Conservation (phyloP, 2,888 invertebrate genomes). For the Chironomus riparius region DNA sequence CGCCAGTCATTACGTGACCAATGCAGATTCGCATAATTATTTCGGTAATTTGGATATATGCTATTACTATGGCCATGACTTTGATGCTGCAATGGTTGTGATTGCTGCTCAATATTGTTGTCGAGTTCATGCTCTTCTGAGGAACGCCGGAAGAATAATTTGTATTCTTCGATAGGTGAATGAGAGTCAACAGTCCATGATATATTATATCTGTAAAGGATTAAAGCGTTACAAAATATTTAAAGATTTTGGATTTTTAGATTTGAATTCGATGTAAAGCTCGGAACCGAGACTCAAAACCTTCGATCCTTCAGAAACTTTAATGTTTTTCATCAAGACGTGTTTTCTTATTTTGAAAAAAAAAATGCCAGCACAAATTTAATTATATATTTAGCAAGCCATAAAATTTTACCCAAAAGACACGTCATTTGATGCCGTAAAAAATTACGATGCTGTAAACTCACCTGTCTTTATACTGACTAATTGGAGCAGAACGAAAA, state of each 20-base stretch:
- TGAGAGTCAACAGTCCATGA: slow-evolving; percentile 59
- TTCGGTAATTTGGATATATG: slow-evolving; percentile 1
- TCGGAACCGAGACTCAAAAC: no score
- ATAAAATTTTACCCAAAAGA: background rate
- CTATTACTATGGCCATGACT: slow-evolving; percentile 33
- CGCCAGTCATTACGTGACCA: slow-evolving; percentile 48
- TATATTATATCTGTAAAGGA: slow-evolving; percentile 53
- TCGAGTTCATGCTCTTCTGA: slow-evolving; percentile 46
- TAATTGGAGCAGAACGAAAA: slow-evolving; percentile 54
- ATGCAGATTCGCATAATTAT: slow-evolving; percentile 36
- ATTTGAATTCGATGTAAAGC: no score
- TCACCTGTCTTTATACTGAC: slow-evolving; percentile 46
- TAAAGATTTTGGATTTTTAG: no score
- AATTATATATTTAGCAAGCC: background rate
- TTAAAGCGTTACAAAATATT: no score
- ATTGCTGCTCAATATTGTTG: slow-evolving; percentile 41
- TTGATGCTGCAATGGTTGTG: slow-evolving; percentile 39
- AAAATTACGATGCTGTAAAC: slow-evolving; percentile 22
- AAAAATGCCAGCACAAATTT: background rate
- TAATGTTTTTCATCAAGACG: no score
- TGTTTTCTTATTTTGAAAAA: no score
- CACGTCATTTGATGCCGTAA: no score
- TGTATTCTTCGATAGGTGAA: slow-evolving; percentile 58
- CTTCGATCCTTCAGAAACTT: no score
- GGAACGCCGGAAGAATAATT: slow-evolving; percentile 53